These are phyloP conservation scores for Trididemnum miniatum DNA, from an alignment of 23 tunicate genomes.

Conservation along the genomic window DNA sequence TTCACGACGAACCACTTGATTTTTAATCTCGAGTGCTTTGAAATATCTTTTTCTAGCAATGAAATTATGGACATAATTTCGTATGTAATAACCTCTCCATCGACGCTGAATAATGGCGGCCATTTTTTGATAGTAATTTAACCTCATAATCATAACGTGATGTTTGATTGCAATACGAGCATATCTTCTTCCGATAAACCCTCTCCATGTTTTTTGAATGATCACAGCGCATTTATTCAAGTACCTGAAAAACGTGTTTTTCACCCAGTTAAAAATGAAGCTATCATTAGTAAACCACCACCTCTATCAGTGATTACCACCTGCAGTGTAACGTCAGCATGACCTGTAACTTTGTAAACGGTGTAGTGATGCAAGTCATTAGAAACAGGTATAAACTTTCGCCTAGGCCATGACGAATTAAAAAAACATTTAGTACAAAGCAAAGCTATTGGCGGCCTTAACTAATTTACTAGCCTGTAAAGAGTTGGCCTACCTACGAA, in stretches of 20 bases:
- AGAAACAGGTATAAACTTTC: no score
- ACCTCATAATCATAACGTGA: slow-evolving; percentile 40
- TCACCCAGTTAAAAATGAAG: no score
- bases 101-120: slow-evolving; percentile 54
- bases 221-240: slow-evolving; percentile 19
- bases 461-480: no score
- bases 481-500: no score
- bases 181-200: slow-evolving; percentile 36
- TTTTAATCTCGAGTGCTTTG: slow-evolving; percentile 43
- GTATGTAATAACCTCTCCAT: slow-evolving; percentile 69
- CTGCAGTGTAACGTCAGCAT: no score
- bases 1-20: slow-evolving; percentile 32
- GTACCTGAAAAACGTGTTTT: slow-evolving; percentile 26
- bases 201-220: slow-evolving; percentile 55
- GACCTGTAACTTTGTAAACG: no score
- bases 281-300: no score
- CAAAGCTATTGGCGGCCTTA: no score
- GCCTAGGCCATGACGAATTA: no score
- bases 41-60: slow-evolving; percentile 65
- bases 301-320: no score
- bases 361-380: no score
- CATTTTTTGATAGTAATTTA: slow-evolving; percentile 41
- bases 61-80: slow-evolving; percentile 63
- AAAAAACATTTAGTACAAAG: no score
- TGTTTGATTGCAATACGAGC: slow-evolving; percentile 28